Base-by-base conservation (phyloP, 2,797 vertebrate genomes). In the Cercopithecus petaurista region DNA sequence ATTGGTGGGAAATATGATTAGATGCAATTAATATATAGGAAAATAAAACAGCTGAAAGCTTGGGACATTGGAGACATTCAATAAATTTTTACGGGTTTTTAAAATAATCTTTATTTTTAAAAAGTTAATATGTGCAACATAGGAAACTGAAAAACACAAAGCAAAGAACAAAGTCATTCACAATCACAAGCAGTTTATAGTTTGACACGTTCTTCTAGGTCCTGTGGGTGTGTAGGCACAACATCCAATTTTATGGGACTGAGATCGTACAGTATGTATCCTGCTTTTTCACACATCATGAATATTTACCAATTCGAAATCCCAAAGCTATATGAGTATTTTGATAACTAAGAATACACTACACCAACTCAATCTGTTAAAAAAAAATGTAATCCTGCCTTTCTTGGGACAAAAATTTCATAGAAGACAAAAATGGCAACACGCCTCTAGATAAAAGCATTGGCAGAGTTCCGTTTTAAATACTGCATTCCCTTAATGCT, bases 261-360 rank as follows among this genome's bases (percentile, higher is more conserved):
- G 67, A 87, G 70, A 87, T 70, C 1, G 7, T 46, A 81, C 4
- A 57, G 39, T 59, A 85, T 11, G 48, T 22, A 61, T 85, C 96
- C 94, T 96, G 95, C 86, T 96, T 96, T 90, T 82, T 83, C 61
- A 96, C 88, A 96, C 81, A 92, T 61, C 33, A 67, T 79, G 77
- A 95, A 52, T 97, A 96, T 96, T 97, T 96, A 95, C 43, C 86
- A 97, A 87, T 89, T 76, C 41, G 72, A 90, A 96, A 82, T 92
- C 59, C 39, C 88, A 79, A 96, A 70, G 26, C 50, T 82, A 59
- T 79, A 75, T 57, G 39, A 95, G 24, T 91, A 97, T 97, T 97
- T 76, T 86, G 86, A 87, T 89, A 97, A 95, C 72, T 43, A 97
- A 93, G 77, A 97, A 91, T 75, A 96, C 21, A 85, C 72, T 39